Conservation (phyloP, 2,797 vertebrate species). For the Clarias platycephalus region DNA sequence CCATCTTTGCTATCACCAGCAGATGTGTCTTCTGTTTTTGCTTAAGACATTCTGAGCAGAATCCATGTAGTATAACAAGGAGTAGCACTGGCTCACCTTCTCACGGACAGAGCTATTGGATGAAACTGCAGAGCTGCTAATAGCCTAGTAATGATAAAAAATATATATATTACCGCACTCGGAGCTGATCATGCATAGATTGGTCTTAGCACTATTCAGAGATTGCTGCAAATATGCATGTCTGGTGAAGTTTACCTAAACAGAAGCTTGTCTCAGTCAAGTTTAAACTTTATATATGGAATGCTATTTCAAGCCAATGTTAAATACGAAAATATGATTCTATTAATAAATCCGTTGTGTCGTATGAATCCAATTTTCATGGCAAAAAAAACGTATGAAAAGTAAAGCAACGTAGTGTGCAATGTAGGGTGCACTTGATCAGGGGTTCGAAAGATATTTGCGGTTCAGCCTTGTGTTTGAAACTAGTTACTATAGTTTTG, state of each 20-base stretch:
- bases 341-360: neutral
- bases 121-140: neutral
- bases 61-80: neutral
- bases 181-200: neutral
- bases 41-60: conserved; percentile 15
- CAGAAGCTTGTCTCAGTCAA: neutral
- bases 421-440: no score
- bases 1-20: neutral
- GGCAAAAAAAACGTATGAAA: no score
- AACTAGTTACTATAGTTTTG: no score
- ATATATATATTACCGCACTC: neutral
- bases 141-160: no score
- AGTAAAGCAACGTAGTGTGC: no score
- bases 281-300: neutral
- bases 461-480: no score
- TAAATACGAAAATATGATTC: neutral
- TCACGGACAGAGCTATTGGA: neutral
- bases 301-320: neutral
- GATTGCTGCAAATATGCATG: no score
- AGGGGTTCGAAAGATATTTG: no score
- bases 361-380: neutral
- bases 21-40: conserved; percentile 2
- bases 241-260: neutral
- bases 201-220: neutral
- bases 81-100: neutral